Evolutionary conservation across 2,797 vertebrate genomes (phyloP).

Genomic region (Poecilia gillii): DNA sequence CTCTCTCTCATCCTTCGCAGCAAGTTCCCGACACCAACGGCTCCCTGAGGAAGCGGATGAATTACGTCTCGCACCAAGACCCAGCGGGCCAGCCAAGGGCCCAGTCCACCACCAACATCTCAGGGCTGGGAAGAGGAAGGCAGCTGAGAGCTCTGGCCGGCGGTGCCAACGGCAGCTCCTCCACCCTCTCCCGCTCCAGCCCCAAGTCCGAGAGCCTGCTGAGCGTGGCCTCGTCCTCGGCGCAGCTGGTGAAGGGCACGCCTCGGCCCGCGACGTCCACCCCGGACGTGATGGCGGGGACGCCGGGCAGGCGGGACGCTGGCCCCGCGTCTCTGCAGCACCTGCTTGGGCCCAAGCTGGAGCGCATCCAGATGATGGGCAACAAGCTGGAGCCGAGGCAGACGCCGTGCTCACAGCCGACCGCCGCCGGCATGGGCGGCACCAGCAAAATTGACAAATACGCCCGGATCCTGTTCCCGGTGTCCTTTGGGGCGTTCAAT

Average conservation of each 20-base stretch:
- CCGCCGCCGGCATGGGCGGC: constrained; percentile 82
- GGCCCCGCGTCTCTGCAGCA: constrained; percentile 83
- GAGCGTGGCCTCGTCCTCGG: constrained; percentile 78
- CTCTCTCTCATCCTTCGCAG: constrained; percentile 53
- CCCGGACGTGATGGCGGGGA: constrained; percentile 81
- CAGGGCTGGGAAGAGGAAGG: constrained; percentile 58
- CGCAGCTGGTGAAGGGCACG: constrained; percentile 82
- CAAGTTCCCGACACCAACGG: constrained; percentile 90
- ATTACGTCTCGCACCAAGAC: constrained; percentile 84
- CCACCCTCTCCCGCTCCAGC: constrained; percentile 85
- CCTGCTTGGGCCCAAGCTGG: constrained; percentile 88
- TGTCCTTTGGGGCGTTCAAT: constrained; percentile 97
- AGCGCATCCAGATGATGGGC: constrained; percentile 88
- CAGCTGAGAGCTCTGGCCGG: constrained; percentile 74
- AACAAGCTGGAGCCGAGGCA: constrained; percentile 82
- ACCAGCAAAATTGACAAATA: constrained; percentile 99
- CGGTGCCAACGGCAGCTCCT: constrained; percentile 71
- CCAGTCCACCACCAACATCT: constrained; percentile 83
- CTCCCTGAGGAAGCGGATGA: constrained; percentile 92
- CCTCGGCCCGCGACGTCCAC: constrained; percentile 85
- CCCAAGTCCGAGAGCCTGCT: constrained; percentile 90
- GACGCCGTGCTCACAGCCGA: constrained; percentile 77
- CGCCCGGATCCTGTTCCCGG: constrained; percentile 97
- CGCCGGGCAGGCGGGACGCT: constrained; percentile 71
- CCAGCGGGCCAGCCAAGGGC: constrained; percentile 79